Conservation (phyloP, 2,113 vertebrate species). For the Eurystomus gularis region DNA sequence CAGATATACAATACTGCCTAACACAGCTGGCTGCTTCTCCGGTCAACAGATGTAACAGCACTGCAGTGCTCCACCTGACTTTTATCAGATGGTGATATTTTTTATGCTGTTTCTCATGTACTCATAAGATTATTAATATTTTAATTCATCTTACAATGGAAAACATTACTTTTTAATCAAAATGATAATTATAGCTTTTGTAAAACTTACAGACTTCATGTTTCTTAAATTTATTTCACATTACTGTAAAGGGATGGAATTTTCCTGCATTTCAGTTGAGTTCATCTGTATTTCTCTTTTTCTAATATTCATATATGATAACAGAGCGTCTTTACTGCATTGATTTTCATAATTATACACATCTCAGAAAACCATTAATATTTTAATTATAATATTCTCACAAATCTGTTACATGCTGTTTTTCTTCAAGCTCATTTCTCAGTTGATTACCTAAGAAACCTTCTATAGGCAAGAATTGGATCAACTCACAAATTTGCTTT, state of each 20-base stretch:
- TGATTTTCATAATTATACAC: constrained; percentile 48
- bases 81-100: background rate
- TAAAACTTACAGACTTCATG: background rate
- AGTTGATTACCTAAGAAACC: constrained; percentile 11
- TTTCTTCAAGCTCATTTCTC: constrained; percentile 18
- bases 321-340: background rate
- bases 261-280: background rate
- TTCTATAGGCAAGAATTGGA: background rate
- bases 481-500: background rate
- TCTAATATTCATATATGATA: background rate
- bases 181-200: background rate
- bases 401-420: background rate
- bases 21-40: background rate
- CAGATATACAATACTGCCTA: background rate
- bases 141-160: background rate
- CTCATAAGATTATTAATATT: too few relatives aligned
- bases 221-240: background rate
- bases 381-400: constrained; percentile 29
- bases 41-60: background rate
- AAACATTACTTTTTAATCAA: background rate
- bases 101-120: background rate
- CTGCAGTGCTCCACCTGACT: background rate
- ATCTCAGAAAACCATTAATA: constrained; percentile 34
- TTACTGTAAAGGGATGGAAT: background rate
- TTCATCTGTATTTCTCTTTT: background rate